Conservation (phyloP, 2,888 invertebrate genomes). For the Xanthia icteritia region DNA sequence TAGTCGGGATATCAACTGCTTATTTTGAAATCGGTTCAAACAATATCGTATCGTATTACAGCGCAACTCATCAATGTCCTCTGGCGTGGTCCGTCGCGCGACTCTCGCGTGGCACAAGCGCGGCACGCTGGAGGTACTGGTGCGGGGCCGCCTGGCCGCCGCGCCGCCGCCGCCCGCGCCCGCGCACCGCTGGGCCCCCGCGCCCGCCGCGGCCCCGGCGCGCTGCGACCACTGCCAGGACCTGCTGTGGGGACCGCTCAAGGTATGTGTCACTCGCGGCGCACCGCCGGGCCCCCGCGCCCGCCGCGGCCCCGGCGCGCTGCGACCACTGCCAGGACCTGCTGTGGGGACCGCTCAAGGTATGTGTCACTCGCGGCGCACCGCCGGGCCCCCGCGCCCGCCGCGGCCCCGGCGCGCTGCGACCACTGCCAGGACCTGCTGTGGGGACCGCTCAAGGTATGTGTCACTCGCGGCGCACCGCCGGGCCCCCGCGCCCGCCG, state of each 20-base stretch:
- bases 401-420: no score
- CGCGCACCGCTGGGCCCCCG: conserved; percentile 74
- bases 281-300: no score
- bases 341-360: no score
- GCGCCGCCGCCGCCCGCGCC: conserved; percentile 92
- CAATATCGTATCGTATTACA: conserved; percentile 72
- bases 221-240: conserved; percentile 95
- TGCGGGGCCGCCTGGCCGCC: conserved; percentile 96
- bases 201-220: conserved; percentile 96
- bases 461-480: no score
- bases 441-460: no score
- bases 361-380: no score
- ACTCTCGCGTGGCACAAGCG: conserved; percentile 96
- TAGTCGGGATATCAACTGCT: background rate
- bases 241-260: conserved; percentile 94
- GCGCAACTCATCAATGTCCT: conserved; percentile 96
- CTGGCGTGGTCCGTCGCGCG: conserved; percentile 96
- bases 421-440: no score
- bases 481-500: no score
- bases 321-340: conserved; percentile 83
- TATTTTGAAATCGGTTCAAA: background rate
- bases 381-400: no score
- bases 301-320: conserved; percentile 94
- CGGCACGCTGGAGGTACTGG: conserved; percentile 96
- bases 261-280: background rate